phyloP scores from a whole-genome alignment of 2,113 vertebrate genomes.

The Cepphus grylle region DNA sequence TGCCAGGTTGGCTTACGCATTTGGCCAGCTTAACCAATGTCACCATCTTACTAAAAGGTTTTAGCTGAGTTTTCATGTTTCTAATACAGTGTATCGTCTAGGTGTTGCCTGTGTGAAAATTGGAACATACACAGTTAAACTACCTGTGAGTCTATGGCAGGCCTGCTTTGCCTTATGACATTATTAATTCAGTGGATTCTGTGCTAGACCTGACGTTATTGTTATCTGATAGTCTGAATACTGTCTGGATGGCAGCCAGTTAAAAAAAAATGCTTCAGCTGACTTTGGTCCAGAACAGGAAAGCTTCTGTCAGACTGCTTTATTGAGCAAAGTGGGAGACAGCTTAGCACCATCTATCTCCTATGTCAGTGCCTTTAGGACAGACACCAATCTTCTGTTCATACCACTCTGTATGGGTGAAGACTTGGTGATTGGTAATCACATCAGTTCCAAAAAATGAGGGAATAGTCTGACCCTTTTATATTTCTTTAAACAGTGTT shows the following conservation, averaged over 20 bases:
- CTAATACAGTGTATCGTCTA: background rate
- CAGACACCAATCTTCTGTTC: background rate
- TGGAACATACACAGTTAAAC: background rate
- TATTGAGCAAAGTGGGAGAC: background rate
- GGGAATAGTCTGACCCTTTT: background rate
- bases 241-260: background rate
- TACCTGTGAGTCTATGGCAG: background rate
- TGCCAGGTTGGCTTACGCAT: background rate
- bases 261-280: background rate
- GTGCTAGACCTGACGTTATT: background rate
- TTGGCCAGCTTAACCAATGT: background rate
- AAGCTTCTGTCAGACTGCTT: background rate
- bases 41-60: background rate
- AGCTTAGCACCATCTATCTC: background rate
- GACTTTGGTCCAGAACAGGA: background rate
- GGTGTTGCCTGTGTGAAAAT: background rate
- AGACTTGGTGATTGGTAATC: background rate
- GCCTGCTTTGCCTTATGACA: background rate
- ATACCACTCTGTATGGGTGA: background rate
- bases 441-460: background rate
- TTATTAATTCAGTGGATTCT: background rate
- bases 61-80: background rate
- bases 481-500: background rate
- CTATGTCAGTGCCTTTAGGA: background rate
- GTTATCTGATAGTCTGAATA: background rate